Evolutionary conservation across 2,113 vertebrate genomes (phyloP), one percentile per base, ranked within the genome.

Genomic region (Oenanthe melanoleuca): DNA sequence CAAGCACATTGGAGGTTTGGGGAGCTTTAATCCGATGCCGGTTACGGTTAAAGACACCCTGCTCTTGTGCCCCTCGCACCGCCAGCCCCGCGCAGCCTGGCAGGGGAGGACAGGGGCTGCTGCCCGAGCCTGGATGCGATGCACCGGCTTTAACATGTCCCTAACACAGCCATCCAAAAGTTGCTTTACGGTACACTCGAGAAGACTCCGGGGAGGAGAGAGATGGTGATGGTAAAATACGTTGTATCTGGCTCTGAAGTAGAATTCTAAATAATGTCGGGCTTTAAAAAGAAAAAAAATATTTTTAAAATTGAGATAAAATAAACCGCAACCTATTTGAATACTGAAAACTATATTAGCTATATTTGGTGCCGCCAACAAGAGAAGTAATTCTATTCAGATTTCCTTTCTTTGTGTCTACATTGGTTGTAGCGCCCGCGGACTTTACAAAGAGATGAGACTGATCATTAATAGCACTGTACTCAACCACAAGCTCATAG

Each of bases 371-470:
- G 23, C 11, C 67, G 42, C 26, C 4, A 13, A 44, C 47, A 67
- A 70, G 84, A 61, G 52, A 31, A 15, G n/a, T 55, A 65, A 70
- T 29, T 55, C 65, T 60, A 24, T 42, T 73, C 70, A 80, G 34
- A 63, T 74, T 92, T 81, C 52, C n/a, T 20, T 65, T 85, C 63
- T 86, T 80, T 90, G 87, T 92, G 75, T n/a, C 56, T 85, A 38
- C 71, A 38, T 75, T 9, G n/a, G 45, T 69, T 7, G 77, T 38
- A 57, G 61, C 23, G 57, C 47, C 44, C 13, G 64, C 38, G 15
- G 57, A 59, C 45, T 85, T 55, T 34, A 79, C 69, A 86, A 71
- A 88, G 74, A 45, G 50, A 42, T 31, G 92, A 69, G 33, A 26
- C 3, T 61, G 87, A 52, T 80, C 63, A 22, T 25, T 79, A 65